Percentiles rank a stretch among this genome's conserved stretches.
These are phyloP conservation scores for Nemurella pictetii DNA, from an alignment of 2,888 invertebrate species.

Conservation along the genomic window DNA sequence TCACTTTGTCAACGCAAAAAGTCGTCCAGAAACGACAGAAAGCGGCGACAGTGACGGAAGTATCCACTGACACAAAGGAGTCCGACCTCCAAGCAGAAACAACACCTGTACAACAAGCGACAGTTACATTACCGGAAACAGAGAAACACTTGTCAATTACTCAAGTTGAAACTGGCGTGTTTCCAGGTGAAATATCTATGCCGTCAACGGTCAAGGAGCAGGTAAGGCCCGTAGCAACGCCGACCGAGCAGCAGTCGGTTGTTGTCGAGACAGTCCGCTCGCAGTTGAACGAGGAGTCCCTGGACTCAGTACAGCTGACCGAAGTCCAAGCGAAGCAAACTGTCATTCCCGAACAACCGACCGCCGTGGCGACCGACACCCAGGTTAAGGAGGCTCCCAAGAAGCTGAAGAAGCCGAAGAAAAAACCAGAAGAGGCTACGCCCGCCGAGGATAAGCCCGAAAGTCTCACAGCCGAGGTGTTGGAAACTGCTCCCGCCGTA, in stretches of 20 bases:
- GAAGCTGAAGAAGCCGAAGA: conserved; percentile 48
- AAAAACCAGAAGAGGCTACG: conserved; percentile 43
- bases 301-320: conserved; percentile 19
- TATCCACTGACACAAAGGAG: conserved; percentile 41
- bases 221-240: conserved; percentile 39
- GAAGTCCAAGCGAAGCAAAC: conserved; percentile 5
- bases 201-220: conserved; percentile 38
- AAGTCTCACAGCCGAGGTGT: conserved; percentile 13
- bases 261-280: conserved; percentile 31
- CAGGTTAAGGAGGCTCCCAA: conserved; percentile 44
- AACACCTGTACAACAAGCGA: conserved; percentile 41
- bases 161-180: conserved; percentile 42
- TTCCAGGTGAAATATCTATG: conserved; percentile 42
- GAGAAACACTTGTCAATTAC: conserved; percentile 39
- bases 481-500: conserved; percentile 18
- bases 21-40: conserved; percentile 41
- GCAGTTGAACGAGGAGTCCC: conserved; percentile 27
- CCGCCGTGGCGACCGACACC: conserved; percentile 39
- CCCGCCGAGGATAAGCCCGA: conserved; percentile 37
- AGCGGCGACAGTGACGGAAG: conserved; percentile 40
- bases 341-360: conserved; percentile 34
- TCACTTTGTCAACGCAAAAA: conserved; percentile 37
- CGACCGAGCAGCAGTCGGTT: conserved; percentile 35
- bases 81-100: conserved; percentile 36
- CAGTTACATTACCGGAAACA: conserved; percentile 41